Evolutionary conservation across 1,140 invertebrate genomes (phyloP).

Genomic region (Heterodera schachtii): DNA sequence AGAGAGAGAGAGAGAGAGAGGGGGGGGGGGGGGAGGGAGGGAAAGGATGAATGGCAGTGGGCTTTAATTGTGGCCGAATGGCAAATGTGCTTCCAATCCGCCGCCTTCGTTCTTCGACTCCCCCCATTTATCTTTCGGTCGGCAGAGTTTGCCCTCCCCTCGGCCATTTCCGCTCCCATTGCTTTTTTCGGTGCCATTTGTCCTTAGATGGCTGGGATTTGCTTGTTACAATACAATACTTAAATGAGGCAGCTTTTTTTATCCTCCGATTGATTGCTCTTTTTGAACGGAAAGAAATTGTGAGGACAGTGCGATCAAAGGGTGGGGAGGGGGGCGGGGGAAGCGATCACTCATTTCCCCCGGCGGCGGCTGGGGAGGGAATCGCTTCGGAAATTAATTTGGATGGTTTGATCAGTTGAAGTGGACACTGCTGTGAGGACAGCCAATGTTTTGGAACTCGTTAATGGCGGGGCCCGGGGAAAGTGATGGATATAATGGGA

Average conservation of each 20-base stretch:
- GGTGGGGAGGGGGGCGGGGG: too few relatives aligned
- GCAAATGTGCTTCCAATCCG: not conserved
- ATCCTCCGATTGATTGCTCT: too few relatives aligned
- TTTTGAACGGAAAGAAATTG: too few relatives aligned
- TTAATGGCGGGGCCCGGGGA: not conserved
- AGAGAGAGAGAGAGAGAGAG: not conserved
- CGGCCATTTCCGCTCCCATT: not conserved
- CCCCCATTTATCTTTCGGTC: not conserved
- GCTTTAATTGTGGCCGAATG: not conserved
- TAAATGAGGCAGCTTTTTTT: too few relatives aligned
- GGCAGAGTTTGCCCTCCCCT: not conserved
- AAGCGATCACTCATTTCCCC: too few relatives aligned
- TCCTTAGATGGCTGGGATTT: too few relatives aligned
- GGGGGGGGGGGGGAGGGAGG: too few relatives aligned
- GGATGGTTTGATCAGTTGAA: not conserved
- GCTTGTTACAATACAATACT: too few relatives aligned
- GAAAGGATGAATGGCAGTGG: not conserved
- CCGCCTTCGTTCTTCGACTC: too few relatives aligned
- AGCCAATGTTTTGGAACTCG: not conserved
- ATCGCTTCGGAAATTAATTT: too few relatives aligned
- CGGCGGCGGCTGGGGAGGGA: too few relatives aligned
- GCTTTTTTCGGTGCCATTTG: not conserved
- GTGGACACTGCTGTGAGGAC: not conserved
- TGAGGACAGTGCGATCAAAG: too few relatives aligned
- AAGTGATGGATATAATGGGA: not conserved